Evolutionary conservation across 2,888 invertebrate species (phyloP), one percentile per base, ranked within the genome.

Genomic region (Furcula furcula): DNA sequence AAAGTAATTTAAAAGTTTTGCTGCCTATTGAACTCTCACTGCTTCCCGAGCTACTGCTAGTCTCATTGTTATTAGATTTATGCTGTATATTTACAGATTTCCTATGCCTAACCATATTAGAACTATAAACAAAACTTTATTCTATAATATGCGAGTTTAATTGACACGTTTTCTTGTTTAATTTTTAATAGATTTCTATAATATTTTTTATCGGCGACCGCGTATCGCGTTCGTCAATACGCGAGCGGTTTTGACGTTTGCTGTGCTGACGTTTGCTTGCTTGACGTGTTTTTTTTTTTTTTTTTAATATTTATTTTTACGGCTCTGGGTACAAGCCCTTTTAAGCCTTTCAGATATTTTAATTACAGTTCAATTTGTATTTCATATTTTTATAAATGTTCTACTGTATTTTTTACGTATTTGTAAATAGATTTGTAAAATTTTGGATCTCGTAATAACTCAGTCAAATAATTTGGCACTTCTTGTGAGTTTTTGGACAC

Each of bases 91-190:
- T 71, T 1, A 36, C 62, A 1, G 53, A 43, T 64, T 84, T 87
- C 32, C 84, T 74, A 22, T 76, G 75, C 30, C 76, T 69, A 31
- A 76, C 80, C 86, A 85, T 87, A 4, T 43, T 72, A 26, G 21
- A 53, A 27, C 25, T 22, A 35, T 30, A 26, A 35, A 25, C 26
- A 22, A 35, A 10, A 29, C 28, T 45, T 35, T 60, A 50, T 39
- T 25, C 34, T 52, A 50, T n/a, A 34, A 42, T 55, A 46, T 40
- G 32, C 46, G 29, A 37, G 7, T 2, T 26, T 55, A 70, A 65
- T 69, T 70, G 62, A 68, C 60, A 43, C 40, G 54, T 48, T 63
- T 54, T 46, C 23, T 40, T 45, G 36, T 47, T 36, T 49, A 55
- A 33, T 52, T 51, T 54, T 31, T 15, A 16, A 22, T 31, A 30